A percentile compares a stretch with the other conserved stretches of the same genome.
These are phyloP conservation scores for Notechis scutatus DNA, from an alignment of 2,113 vertebrate genomes.

Conservation along the genomic window DNA sequence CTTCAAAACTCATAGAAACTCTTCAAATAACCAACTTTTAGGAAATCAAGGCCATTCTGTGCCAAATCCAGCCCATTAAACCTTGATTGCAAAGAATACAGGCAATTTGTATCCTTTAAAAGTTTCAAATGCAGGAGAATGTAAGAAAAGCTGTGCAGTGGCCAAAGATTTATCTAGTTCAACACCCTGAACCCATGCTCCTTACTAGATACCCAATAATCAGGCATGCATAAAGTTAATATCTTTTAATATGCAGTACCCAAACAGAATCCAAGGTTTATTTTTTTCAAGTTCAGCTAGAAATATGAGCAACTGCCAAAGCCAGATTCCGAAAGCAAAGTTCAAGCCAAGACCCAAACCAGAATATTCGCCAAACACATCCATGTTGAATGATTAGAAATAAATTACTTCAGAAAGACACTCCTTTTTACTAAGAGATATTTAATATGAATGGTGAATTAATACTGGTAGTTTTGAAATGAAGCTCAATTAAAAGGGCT, in stretches of 20 bases:
- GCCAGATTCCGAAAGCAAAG: neutral
- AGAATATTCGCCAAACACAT: neutral
- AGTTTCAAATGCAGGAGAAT: conserved; percentile 6
- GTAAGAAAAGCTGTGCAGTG: neutral
- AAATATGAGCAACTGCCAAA: neutral
- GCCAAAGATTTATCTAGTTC: neutral
- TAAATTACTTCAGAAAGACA: neutral
- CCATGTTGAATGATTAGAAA: neutral
- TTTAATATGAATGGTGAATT: neutral
- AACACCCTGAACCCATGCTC: neutral
- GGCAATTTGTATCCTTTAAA: neutral
- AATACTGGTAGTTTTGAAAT: neutral
- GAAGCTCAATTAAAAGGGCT: neutral
- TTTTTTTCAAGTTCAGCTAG: neutral
- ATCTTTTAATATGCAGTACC: neutral
- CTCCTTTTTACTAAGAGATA: neutral
- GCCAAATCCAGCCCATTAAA: neutral
- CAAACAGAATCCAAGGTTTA: neutral
- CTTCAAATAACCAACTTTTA: neutral
- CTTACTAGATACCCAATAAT: neutral
- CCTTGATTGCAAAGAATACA: neutral
- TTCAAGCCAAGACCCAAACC: neutral
- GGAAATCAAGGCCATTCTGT: neutral
- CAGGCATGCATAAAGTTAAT: neutral
- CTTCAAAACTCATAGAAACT: neutral